Evolutionary conservation across 2,113 vertebrate genomes (phyloP).

Genomic region (Pseudorhombus dupliciocellatus): DNA sequence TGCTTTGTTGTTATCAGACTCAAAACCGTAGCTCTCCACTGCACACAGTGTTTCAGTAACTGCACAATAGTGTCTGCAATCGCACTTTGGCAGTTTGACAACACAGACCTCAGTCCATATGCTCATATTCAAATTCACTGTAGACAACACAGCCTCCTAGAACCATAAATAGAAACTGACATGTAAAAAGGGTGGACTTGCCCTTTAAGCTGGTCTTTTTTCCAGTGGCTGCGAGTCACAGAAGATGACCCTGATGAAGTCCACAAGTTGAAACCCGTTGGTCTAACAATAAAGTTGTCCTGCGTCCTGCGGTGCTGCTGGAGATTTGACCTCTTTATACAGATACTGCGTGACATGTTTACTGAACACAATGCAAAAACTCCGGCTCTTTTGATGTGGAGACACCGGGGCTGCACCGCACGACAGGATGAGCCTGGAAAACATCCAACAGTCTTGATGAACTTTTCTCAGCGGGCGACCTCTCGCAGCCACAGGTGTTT

Average conservation of each 20-base stretch:
- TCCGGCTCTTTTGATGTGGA: background rate
- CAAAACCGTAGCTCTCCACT: too few relatives aligned
- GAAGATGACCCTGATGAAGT: background rate
- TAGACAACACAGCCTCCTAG: too few relatives aligned
- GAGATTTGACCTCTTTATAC: background rate
- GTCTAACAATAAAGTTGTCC: background rate
- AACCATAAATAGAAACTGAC: too few relatives aligned
- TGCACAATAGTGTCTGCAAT: too few relatives aligned
- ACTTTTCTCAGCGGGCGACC: background rate
- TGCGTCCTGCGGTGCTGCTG: background rate
- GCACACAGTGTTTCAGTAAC: too few relatives aligned
- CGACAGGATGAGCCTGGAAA: background rate
- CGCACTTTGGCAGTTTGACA: too few relatives aligned
- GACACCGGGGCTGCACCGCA: background rate
- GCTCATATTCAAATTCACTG: too few relatives aligned
- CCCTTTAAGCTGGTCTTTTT: background rate
- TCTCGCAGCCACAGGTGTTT: conserved; percentile 1
- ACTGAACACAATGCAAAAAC: background rate
- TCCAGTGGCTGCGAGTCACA: background rate
- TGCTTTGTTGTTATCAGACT: too few relatives aligned
- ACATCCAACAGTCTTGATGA: background rate
- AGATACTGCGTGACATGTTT: background rate
- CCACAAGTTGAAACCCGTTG: background rate
- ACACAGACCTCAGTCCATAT: too few relatives aligned
- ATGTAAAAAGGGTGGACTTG: background rate